Evolutionary conservation across 2,888 invertebrate species (phyloP), one percentile per base, ranked within the genome.

Genomic region (Caenorhabditis angaria): DNA sequence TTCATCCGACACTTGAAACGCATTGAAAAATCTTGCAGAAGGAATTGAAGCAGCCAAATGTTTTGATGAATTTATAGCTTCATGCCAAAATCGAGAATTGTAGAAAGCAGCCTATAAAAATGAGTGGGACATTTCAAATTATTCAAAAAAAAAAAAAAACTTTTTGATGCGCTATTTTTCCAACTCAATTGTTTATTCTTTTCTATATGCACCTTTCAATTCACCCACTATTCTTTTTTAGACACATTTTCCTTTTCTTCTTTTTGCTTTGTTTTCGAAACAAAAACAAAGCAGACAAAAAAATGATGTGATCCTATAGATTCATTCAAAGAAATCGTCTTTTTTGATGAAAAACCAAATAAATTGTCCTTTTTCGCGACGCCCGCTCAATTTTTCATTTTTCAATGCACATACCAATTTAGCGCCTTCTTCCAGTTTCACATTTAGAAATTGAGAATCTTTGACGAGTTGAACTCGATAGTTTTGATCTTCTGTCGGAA

Each of bases 81-180:
- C 76, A 24, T 74, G 74, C 70, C 76, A 74, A 56, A 79, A 79
- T 18, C 64, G 67, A 12, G 76, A 71, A 61, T 77, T 77, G 70
- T 79, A 79, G 65, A 66, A 79, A 54, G 76, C 78, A 48, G 74
- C 73, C 73, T 73, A 50, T 28, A 71, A 56, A 29, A 25, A 35
- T 12, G n/a, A n/a, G n/a, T 20, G 18, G 20, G 4, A 32, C 25
- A 58, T 59, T 35, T 48, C 18, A 57, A 4, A 22, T 20, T 14
- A 51, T 28, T 24, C 29, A 27, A n/a, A 58, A 5, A 25, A 62
- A 25, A 22, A 50, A 5, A 50, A 50, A 50, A n/a, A 22, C 12
- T 14, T 22, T 55, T 20, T 55, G 24, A 55, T 22, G 27, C 3
- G 5, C 29, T 24, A 32, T n/a, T n/a, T n/a, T n/a, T n/a, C n/a